Percentiles rank a stretch among this genome's conserved stretches.
These are phyloP conservation scores for Polydrusus pterygomalis DNA, from an alignment of 2,888 invertebrate species.

Conservation along the genomic window DNA sequence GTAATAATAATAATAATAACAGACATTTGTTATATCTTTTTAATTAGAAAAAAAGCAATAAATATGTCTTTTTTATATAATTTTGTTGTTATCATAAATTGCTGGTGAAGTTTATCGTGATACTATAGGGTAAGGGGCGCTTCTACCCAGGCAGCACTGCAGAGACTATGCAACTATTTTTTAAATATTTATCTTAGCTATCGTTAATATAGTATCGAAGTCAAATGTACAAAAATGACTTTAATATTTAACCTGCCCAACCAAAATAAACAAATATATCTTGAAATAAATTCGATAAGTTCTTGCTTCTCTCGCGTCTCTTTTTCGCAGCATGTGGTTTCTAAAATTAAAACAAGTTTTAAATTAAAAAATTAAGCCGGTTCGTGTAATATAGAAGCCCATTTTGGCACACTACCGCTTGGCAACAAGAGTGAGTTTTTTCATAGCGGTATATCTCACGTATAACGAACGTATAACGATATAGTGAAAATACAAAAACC, in stretches of 20 bases:
- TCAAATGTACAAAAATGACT: too few species aligned
- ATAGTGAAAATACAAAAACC: too few species aligned
- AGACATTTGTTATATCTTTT: background rate
- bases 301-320: background rate
- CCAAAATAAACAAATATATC: too few species aligned
- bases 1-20: background rate
- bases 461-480: too few species aligned
- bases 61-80: slow-evolving; percentile 7
- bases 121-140: too few species aligned
- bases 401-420: slow-evolving; percentile 44
- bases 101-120: background rate
- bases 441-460: too few species aligned
- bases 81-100: background rate
- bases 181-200: too few species aligned
- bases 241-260: too few species aligned
- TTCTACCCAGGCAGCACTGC: too few species aligned
- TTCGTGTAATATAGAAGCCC: slow-evolving; percentile 46
- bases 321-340: slow-evolving; percentile 41
- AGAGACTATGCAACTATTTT: too few species aligned
- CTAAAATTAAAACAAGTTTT: slow-evolving; percentile 50
- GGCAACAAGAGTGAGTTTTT: slow-evolving; percentile 31
- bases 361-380: slow-evolving; percentile 48
- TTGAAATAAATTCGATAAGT: too few species aligned
- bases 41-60: background rate
- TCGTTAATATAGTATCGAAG: too few species aligned